Conservation (phyloP, 2,888 invertebrate species). For the Nomada fabriciana region DNA sequence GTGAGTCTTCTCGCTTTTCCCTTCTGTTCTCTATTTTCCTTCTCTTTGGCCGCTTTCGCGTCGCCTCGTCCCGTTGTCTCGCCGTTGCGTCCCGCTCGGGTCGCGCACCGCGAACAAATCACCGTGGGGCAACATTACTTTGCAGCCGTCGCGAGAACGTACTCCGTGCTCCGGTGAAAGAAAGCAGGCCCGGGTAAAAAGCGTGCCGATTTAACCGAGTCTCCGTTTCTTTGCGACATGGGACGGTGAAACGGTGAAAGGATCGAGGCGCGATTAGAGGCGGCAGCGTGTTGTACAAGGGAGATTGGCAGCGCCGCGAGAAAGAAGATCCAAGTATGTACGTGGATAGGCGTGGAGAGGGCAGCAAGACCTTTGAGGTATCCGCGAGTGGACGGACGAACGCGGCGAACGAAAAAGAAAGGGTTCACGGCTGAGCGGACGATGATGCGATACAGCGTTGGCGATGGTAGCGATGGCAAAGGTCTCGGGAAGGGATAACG, state of each 20-base stretch:
- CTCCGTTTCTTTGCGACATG: neutral
- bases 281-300: too few relatives aligned
- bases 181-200: neutral
- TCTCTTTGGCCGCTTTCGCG: neutral
- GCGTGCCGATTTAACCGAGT: neutral
- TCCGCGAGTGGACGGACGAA: neutral
- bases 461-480: conserved; percentile 2
- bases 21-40: neutral
- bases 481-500: conserved; percentile 7
- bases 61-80: neutral
- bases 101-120: too few relatives aligned
- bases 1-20: conserved; percentile 59
- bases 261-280: neutral
- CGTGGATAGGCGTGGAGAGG: neutral
- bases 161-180: too few relatives aligned
- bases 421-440: conserved; percentile 12
- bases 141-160: too few relatives aligned
- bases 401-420: neutral
- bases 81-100: too few relatives aligned
- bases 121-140: too few relatives aligned
- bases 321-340: too few relatives aligned
- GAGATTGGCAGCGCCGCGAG: too few relatives aligned
- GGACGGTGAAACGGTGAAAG: neutral
- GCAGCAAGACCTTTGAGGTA: neutral
- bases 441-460: neutral